phyloP scores from a whole-genome alignment of 1,140 invertebrate species.

The Bombus pascuorum region DNA sequence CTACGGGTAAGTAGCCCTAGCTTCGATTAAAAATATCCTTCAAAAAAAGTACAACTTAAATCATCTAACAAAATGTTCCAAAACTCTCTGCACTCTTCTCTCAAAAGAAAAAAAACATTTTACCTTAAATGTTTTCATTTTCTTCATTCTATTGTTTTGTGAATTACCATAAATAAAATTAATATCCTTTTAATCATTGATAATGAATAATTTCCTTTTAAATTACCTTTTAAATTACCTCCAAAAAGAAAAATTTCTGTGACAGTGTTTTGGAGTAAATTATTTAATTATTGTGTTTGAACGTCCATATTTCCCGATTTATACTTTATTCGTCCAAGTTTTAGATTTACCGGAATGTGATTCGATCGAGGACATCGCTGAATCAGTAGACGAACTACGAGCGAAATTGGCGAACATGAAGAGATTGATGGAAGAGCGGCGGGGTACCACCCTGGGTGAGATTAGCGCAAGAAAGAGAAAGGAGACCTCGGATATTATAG shows the following conservation, averaged over 20 bases:
- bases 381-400: constrained; percentile 90
- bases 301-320: neutral
- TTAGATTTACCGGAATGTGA: constrained; percentile 70
- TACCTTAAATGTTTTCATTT: neutral
- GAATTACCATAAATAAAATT: neutral
- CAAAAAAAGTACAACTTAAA: neutral
- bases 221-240: neutral
- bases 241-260: neutral
- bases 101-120: neutral
- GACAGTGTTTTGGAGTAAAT: neutral
- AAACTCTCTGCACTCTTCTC: neutral
- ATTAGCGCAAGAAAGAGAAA: constrained; percentile 78
- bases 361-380: constrained; percentile 84
- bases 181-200: neutral
- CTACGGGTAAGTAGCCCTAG: constrained; percentile 66
- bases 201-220: neutral
- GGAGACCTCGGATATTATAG: constrained; percentile 86
- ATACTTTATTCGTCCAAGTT: constrained; percentile 28
- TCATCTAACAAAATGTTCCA: neutral
- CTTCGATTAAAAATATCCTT: constrained; percentile 2
- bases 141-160: neutral
- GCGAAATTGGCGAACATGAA: constrained; percentile 90
- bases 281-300: neutral
- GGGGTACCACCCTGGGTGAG: constrained; percentile 81
- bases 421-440: constrained; percentile 88